Base-by-base conservation (phyloP, 2,797 vertebrate genomes). In the Pipistrellus kuhlii region DNA sequence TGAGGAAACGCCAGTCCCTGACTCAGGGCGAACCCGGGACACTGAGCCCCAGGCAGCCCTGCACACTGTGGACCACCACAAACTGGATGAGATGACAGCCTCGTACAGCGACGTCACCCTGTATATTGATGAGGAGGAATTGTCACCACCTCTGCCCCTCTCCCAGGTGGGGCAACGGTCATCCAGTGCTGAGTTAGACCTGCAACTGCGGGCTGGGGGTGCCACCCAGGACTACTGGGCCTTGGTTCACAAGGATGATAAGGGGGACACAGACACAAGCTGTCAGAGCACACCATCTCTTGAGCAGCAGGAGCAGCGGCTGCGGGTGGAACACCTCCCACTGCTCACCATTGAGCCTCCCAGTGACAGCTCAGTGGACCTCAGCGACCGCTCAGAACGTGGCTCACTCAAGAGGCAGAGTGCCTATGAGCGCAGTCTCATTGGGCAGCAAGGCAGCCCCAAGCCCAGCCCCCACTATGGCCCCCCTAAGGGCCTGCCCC, bases 91-190 rank as follows among this genome's bases (percentile, higher is more conserved):
- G 97, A 99, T 99, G 99, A 99, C 98, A 0, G 99, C 99, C 0
- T 99, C 99, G 0, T 99, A 99, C 97, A 99, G 99, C 2, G 99
- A 99, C 3, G 99, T 99, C 89, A 99, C 99, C 0, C 98, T 99
- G 86, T 99, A 99, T 97, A 99, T 99, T 0, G 99, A 99, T 0
- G 99, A 99, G 97, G 99, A 99, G 93, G 99, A 99, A 94, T 97
- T 99, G 73, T 99, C 99, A 0, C 99, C 99, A 0, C 99, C 99
- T 6, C 98, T 99, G 66, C 99, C 99, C 0, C 98, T 99, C 18
- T 98, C 99, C 3, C 99, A 99, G 93, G 98, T 98, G 0, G 98
- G 98, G 84, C 99, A 99, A 73, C 98, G 98, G 73, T 98, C 98
- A 0, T 99, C 99, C 85, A 99, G 99, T 97, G 98, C 98, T 0